phyloP scores from a whole-genome alignment of 1,140 invertebrate genomes.

The Micrasema longulum region DNA sequence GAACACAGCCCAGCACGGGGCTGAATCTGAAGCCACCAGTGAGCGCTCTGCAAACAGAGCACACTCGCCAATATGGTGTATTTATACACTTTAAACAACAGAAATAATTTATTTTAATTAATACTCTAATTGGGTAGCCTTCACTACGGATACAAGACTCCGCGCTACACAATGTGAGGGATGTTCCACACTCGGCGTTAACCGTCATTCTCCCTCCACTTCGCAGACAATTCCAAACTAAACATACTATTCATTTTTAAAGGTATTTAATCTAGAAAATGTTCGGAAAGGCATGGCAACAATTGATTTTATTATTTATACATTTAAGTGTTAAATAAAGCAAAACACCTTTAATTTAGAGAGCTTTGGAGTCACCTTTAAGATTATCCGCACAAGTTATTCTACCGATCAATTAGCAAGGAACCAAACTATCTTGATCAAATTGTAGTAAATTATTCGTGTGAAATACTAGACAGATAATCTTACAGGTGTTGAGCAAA shows the following conservation, averaged over 20 bases:
- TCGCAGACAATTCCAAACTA: slow-evolving; percentile 24
- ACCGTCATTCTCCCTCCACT: slow-evolving; percentile 8
- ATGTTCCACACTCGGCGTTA: neutral
- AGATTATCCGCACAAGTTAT: neutral
- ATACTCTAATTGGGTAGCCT: slow-evolving; percentile 45
- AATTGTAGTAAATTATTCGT: neutral
- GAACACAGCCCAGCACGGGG: slow-evolving; percentile 7
- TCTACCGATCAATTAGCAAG: no score
- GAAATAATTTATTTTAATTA: slow-evolving; percentile 49
- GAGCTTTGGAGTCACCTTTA: slow-evolving; percentile 13
- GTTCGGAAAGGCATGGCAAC: slow-evolving; percentile 54
- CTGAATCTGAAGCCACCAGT: slow-evolving; percentile 21
- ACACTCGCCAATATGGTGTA: slow-evolving; percentile 30
- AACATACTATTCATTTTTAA: slow-evolving; percentile 37
- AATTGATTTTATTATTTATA: slow-evolving; percentile 51
- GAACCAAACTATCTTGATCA: no score
- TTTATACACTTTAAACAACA: slow-evolving; percentile 49
- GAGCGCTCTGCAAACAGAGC: slow-evolving; percentile 6
- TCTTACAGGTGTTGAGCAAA: slow-evolving; percentile 10
- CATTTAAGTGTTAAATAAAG: slow-evolving; percentile 38
- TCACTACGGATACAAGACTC: slow-evolving; percentile 42
- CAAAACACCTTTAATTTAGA: slow-evolving; percentile 17
- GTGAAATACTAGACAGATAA: neutral
- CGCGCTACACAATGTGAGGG: slow-evolving; percentile 33
- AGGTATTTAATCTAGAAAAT: slow-evolving; percentile 44